Percentiles rank a stretch among this genome's conserved stretches.
phyloP scores from a whole-genome alignment of 2,888 invertebrate species.

The Cynaeus angustus region DNA sequence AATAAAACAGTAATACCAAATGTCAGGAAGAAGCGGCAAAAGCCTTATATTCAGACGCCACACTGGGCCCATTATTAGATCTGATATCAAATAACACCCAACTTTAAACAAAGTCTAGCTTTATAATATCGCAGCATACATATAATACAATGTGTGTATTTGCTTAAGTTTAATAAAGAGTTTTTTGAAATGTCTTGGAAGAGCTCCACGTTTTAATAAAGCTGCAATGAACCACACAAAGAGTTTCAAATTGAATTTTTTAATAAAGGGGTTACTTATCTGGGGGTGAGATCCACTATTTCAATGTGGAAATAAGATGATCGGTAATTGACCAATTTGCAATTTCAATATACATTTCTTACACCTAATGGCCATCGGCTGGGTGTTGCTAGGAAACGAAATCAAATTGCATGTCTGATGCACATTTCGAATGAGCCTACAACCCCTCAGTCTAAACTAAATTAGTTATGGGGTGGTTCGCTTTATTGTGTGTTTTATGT shows the following conservation, averaged over 20 bases:
- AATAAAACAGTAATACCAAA: constrained; percentile 39
- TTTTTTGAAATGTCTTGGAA: constrained; percentile 30
- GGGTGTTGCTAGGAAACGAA: constrained; percentile 46
- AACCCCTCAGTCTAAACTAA: constrained; percentile 35
- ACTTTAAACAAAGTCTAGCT: constrained; percentile 29
- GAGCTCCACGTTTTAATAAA: constrained; percentile 29
- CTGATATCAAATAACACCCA: constrained; percentile 38
- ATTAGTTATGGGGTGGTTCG: constrained; percentile 46
- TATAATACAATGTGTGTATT: constrained; percentile 37
- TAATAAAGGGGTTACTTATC: constrained; percentile 6
- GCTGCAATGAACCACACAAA: neutral
- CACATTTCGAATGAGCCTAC: constrained; percentile 43
- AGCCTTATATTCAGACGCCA: constrained; percentile 30
- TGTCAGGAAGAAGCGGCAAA: constrained; percentile 33
- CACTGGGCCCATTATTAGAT: constrained; percentile 40
- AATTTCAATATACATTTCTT: constrained; percentile 47
- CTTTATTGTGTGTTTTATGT: constrained; percentile 45
- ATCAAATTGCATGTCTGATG: constrained; percentile 53
- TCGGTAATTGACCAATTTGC: constrained; percentile 37
- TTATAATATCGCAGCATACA: constrained; percentile 29
- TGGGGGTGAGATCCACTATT: neutral
- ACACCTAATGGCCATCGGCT: constrained; percentile 44
- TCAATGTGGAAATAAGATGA: neutral
- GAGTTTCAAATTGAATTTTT: constrained; percentile 29
- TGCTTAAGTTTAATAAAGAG: constrained; percentile 36